Percentiles rank a stretch among this genome's conserved stretches.
Evolutionary conservation across 2,797 vertebrate species (phyloP).

Genomic region (Peromyscus eremicus): DNA sequence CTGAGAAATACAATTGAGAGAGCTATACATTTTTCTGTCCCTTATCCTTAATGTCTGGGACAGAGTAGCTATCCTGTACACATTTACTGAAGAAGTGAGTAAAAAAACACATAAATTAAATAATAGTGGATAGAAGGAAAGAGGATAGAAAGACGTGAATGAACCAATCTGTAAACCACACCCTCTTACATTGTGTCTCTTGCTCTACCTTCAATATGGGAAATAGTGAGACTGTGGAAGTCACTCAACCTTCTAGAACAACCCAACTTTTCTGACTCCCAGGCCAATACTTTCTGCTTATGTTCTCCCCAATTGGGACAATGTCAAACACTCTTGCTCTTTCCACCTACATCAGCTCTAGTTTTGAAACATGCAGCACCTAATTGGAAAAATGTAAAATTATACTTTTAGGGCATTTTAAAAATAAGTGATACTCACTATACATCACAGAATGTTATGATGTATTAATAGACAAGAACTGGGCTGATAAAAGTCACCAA

Average conservation of each 20-base stretch:
- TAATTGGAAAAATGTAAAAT: slow-evolving; percentile 20
- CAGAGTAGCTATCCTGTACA: not conserved
- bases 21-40: not conserved
- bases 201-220: not conserved
- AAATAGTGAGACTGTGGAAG: not conserved
- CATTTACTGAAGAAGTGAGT: not conserved
- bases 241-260: not conserved
- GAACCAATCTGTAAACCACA: not conserved
- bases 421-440: not conserved
- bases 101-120: not conserved
- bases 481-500: not conserved
- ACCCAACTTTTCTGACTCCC: not conserved
- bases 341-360: not conserved
- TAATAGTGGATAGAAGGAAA: not conserved
- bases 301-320: not conserved
- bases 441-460: not conserved
- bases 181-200: not conserved
- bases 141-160: not conserved
- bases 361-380: not conserved
- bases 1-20: not conserved
- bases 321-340: not conserved
- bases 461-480: not conserved
- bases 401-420: not conserved
- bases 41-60: not conserved
- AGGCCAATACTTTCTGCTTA: not conserved